These are phyloP conservation scores for Diorhabda sublineata DNA, from an alignment of 1,140 invertebrate genomes.

Conservation along the genomic window DNA sequence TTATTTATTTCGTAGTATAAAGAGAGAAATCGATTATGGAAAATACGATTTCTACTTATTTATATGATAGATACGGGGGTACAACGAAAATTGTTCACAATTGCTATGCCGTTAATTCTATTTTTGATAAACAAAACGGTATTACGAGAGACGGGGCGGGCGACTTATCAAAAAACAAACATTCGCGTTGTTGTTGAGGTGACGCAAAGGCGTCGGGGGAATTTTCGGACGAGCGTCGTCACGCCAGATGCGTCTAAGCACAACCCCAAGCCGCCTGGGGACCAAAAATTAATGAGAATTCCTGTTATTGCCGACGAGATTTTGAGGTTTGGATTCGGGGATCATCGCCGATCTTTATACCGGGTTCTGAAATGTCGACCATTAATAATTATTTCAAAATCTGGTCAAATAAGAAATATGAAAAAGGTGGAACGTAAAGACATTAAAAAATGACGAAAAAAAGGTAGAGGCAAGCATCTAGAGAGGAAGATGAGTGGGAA, in stretches of 20 bases:
- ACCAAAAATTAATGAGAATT: slow-evolving; percentile 21
- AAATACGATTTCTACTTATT: too few relatives aligned
- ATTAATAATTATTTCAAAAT: too few relatives aligned
- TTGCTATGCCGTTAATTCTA: background rate
- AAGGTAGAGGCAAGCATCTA: too few relatives aligned
- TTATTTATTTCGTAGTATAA: too few relatives aligned
- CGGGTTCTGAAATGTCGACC: background rate
- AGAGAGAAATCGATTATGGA: too few relatives aligned
- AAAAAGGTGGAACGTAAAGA: too few relatives aligned
- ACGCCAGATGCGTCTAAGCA: slow-evolving; percentile 15
- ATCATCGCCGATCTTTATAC: slow-evolving; percentile 8
- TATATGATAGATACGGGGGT: too few relatives aligned
- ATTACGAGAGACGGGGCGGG: background rate
- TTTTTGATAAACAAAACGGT: background rate
- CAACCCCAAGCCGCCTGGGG: slow-evolving; percentile 5
- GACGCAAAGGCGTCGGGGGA: slow-evolving; percentile 14
- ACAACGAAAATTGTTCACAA: too few relatives aligned
- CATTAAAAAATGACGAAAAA: too few relatives aligned
- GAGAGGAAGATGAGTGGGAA: too few relatives aligned
- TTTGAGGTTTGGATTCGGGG: slow-evolving; percentile 16
- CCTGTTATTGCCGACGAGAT: slow-evolving; percentile 18
- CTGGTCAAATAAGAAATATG: too few relatives aligned
- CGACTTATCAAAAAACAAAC: background rate
- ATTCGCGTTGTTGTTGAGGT: background rate
- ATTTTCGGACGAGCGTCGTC: background rate